Conservation (phyloP, 1,140 invertebrate genomes). For the Pachypeltis micranthus region DNA sequence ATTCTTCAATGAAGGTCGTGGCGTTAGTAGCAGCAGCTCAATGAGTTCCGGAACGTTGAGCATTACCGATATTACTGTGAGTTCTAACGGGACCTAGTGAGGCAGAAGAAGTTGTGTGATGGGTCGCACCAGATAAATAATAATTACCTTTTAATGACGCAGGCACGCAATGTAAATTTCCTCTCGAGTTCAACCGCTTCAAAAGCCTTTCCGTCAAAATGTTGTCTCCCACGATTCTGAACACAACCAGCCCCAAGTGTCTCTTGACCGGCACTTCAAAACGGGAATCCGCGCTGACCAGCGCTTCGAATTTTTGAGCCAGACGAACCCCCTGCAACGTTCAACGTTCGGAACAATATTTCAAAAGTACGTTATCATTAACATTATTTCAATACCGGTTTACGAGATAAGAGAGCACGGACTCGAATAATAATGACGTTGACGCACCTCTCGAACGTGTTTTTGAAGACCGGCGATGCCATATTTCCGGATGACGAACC, state of each 20-base stretch:
- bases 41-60: no score
- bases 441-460: conserved; percentile 69
- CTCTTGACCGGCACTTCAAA: conserved; percentile 85
- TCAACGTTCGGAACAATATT: no score
- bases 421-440: background rate
- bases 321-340: conserved; percentile 63
- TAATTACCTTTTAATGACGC: conserved; percentile 64
- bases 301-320: conserved; percentile 79
- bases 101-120: no score
- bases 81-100: no score
- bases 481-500: conserved; percentile 90
- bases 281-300: conserved; percentile 63
- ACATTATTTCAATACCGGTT: background rate
- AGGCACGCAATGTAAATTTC: conserved; percentile 84
- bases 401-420: background rate
- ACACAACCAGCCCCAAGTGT: conserved; percentile 86
- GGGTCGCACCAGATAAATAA: no score
- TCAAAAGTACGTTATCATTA: background rate
- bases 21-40: no score
- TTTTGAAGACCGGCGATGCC: conserved; percentile 80
- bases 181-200: conserved; percentile 73
- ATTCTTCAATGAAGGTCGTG: no score
- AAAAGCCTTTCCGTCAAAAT: conserved; percentile 72
- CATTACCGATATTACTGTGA: no score
- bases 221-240: conserved; percentile 74